phyloP scores from a whole-genome alignment of 2,113 vertebrate genomes.

The Nibea albiflora region DNA sequence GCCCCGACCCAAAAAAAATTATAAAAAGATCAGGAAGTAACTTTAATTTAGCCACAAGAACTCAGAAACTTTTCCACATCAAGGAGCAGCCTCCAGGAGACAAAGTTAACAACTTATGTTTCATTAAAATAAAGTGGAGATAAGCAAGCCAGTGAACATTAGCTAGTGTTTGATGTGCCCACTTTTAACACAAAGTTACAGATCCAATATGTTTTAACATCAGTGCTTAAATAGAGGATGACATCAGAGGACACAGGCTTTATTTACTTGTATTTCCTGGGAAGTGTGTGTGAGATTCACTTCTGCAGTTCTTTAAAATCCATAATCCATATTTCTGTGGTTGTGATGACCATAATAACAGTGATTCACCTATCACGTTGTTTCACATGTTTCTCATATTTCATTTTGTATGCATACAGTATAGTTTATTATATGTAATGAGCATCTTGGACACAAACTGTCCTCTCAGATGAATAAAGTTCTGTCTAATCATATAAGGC shows the following conservation, averaged over 20 bases:
- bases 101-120: no score
- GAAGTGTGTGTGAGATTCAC: no score
- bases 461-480: not conserved
- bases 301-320: no score
- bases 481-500: not conserved
- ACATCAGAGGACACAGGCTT: not conserved
- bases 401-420: not conserved
- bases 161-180: not conserved
- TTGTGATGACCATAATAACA: not conserved
- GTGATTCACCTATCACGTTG: not conserved
- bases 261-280: no score
- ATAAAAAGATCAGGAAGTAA: slow-evolving; percentile 54
- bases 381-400: not conserved
- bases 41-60: not conserved
- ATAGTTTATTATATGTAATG: not conserved
- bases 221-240: not conserved
- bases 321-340: not conserved
- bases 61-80: not conserved
- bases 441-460: not conserved
- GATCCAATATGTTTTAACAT: not conserved
- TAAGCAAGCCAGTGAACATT: not conserved
- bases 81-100: not conserved
- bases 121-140: not conserved
- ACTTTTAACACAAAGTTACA: not conserved
- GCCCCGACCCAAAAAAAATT: slow-evolving; percentile 31